phyloP scores from a whole-genome alignment of 1,140 invertebrate species.

The Drosophila persimilis region DNA sequence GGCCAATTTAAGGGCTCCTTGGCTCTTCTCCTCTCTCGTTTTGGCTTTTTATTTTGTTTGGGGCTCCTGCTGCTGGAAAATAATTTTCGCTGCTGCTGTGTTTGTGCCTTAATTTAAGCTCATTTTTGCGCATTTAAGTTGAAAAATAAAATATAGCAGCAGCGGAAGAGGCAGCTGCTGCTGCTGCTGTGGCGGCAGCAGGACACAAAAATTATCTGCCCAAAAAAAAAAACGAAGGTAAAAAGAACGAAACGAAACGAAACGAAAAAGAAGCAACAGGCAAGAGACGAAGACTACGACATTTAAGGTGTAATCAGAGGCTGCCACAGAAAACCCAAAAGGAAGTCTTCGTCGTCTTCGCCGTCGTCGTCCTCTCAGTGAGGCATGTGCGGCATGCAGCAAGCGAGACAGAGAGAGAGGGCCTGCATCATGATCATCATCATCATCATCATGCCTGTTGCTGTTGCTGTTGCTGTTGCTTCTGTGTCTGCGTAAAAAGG shows the following conservation, averaged over 20 bases:
- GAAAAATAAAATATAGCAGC: slow-evolving; percentile 68
- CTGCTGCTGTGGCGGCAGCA: slow-evolving; percentile 59
- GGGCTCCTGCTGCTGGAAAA: slow-evolving; percentile 59
- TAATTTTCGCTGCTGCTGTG: slow-evolving; percentile 67
- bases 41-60: slow-evolving; percentile 72
- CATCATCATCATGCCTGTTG: slow-evolving; percentile 56
- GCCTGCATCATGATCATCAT: slow-evolving; percentile 42
- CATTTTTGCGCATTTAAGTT: slow-evolving; percentile 79
- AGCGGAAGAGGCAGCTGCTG: slow-evolving; percentile 37
- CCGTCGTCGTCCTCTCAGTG: slow-evolving; percentile 46
- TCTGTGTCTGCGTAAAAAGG: slow-evolving; percentile 37
- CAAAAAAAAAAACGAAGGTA: slow-evolving; percentile 50
- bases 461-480: slow-evolving; percentile 33
- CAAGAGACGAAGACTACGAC: slow-evolving; percentile 39
- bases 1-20: slow-evolving; percentile 66
- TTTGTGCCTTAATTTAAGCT: slow-evolving; percentile 78
- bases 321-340: slow-evolving; percentile 66
- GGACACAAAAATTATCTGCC: slow-evolving; percentile 75
- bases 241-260: not conserved
- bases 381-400: slow-evolving; percentile 77
- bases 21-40: slow-evolving; percentile 42
- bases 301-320: slow-evolving; percentile 80
- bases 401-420: slow-evolving; percentile 7
- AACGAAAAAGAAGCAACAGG: not conserved
- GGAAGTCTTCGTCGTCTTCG: slow-evolving; percentile 43